Base-by-base conservation (phyloP, 2,888 invertebrate species). In the Andrena camellia region DNA sequence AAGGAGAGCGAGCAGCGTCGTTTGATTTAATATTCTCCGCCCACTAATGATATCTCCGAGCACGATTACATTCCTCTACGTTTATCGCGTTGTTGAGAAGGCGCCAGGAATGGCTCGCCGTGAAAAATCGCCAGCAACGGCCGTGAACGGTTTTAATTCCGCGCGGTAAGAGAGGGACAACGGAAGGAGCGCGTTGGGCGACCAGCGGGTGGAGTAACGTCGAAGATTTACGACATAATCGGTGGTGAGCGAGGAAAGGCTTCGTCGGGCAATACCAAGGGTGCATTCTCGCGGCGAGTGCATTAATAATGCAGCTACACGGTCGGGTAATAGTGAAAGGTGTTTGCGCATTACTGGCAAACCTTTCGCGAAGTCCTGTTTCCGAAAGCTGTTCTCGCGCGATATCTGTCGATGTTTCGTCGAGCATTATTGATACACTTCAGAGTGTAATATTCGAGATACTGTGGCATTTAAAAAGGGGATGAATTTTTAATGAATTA, bases 171-270 rank as follows among this genome's bases (percentile, higher is more conserved):
- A 31, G 70, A 33, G 54, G 8, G 48, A 23, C 23, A n/a, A 42
- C 10, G 23, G 17, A 60, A 48, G 42, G 60, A 20, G 29, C n/a
- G 42, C 29, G 17, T 20, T 7, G 70, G 20, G 6, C n/a, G 63
- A 20, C 20, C 42, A 20, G n/a, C 31, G 20, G 20, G 26, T 31
- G 57, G 62, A 73, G 50, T 48, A 42, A 54, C 66, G 70, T 66
- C 57, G 54, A 85, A 86, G 86, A 88, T 88, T 88, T 88, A 88
- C 83, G 76, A 78, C 77, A 80, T 88, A 85, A 86, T 88, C 81
- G 88, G 69, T 70, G 81, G 71, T 68, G 80, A 83, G 59, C 78
- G 59, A 42, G 81, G 81, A 87, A 57, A 78, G 68, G 78, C 63
- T 62, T 52, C 48, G 20, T 54, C 29, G 68, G 54, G 62, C 74